A percentile compares a stretch with the other conserved stretches of the same genome.
These are phyloP conservation scores for Selene dorsalis DNA, from an alignment of 2,797 vertebrate species.

Conservation along the genomic window DNA sequence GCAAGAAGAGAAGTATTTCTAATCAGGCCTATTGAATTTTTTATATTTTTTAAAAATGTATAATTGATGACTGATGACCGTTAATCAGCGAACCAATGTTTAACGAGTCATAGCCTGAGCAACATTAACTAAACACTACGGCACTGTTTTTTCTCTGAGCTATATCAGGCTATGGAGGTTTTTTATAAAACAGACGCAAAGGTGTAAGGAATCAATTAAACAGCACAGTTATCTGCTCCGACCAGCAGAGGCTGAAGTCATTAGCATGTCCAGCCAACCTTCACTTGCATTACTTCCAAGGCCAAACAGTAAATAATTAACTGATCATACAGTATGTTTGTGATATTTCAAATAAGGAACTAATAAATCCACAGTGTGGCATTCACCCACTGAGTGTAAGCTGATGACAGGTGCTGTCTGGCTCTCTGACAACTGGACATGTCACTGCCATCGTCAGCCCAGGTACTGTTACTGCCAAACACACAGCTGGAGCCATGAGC, in stretches of 20 bases:
- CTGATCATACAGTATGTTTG: too few relatives aligned
- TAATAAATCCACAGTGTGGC: background rate
- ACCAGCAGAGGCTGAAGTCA: background rate
- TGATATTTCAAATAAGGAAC: too few relatives aligned
- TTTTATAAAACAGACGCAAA: background rate
- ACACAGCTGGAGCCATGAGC: background rate
- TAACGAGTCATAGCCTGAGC: background rate
- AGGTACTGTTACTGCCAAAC: background rate
- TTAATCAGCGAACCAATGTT: background rate
- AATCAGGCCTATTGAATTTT: background rate
- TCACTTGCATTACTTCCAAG: background rate
- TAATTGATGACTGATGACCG: background rate
- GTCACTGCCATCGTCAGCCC: too few relatives aligned
- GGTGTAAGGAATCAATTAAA: background rate
- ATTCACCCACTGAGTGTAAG: background rate
- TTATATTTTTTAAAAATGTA: background rate
- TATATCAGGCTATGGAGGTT: background rate
- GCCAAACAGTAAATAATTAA: background rate
- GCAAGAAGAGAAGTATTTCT: background rate
- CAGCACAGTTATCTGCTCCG: background rate
- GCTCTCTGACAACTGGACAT: too few relatives aligned
- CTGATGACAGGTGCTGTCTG: too few relatives aligned
- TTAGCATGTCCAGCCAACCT: background rate
- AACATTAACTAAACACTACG: background rate
- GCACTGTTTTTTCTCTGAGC: background rate